phyloP scores from a whole-genome alignment of 2,888 invertebrate species.

The Prenolepis imparis region DNA sequence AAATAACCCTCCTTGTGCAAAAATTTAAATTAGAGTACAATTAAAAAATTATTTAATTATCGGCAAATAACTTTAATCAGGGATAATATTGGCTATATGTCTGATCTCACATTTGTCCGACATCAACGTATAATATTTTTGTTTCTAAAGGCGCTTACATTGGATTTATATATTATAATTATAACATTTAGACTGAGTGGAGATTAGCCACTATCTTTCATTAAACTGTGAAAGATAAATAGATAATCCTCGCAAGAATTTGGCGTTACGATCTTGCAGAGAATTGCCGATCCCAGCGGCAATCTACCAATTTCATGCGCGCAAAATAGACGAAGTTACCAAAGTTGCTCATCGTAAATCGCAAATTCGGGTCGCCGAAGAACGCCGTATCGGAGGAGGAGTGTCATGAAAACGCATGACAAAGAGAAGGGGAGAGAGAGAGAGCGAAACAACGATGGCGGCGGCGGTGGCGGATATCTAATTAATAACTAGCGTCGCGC shows the following conservation, averaged over 20 bases:
- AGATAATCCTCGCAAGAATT: conserved; percentile 33
- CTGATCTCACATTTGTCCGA: not conserved
- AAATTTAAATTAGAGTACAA: not conserved
- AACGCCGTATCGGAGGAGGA: conserved; percentile 5
- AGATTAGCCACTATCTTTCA: too few species aligned
- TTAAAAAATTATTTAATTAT: not conserved
- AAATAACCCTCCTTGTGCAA: not conserved
- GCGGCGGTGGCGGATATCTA: conserved; percentile 50
- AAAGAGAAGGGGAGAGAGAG: conserved; percentile 46
- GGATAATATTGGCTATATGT: not conserved
- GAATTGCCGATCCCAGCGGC: conserved; percentile 28
- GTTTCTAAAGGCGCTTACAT: conserved; percentile 5
- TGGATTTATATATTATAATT: conserved; percentile 19
- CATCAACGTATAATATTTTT: not conserved
- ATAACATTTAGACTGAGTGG: conserved; percentile 20
- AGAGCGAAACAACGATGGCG: conserved; percentile 38
- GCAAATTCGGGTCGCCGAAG: conserved; percentile 56
- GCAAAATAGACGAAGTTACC: conserved; percentile 60
- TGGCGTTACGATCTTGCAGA: conserved; percentile 19
- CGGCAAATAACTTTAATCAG: not conserved
- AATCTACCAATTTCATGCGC: conserved; percentile 54
- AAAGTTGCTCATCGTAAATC: conserved; percentile 57
- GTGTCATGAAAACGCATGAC: conserved; percentile 30
- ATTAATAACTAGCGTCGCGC: conserved; percentile 62
- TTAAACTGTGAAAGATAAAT: conserved; percentile 46